These are phyloP conservation scores for Turritopsis rubra DNA, from an alignment of 30 jellyfish, hydroid and myxozoan genomes.

Conservation along the genomic window DNA sequence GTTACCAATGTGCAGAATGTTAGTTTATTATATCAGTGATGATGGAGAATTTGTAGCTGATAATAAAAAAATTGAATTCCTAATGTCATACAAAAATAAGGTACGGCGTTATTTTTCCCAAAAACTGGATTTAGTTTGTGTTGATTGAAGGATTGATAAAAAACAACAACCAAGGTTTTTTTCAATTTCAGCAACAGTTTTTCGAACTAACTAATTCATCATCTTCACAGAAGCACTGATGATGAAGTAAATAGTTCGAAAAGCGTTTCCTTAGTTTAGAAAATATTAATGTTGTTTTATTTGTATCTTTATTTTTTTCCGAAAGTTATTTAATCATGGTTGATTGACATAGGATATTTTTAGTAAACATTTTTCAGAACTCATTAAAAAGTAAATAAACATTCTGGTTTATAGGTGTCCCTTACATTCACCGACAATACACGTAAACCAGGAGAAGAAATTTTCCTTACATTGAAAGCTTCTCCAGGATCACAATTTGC, in stretches of 20 bases:
- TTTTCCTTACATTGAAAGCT: constrained; percentile 62
- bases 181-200: no score
- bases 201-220: no score
- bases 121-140: no score
- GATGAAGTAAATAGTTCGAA: no score
- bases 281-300: no score
- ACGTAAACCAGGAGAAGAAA: constrained; percentile 68
- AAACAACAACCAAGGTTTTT: no score
- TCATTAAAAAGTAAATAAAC: neutral
- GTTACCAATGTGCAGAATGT: constrained; percentile 9
- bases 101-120: neutral
- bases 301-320: no score
- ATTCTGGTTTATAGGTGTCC: constrained; percentile 47
- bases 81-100: constrained; percentile 2
- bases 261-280: no score
- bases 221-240: no score
- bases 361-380: neutral
- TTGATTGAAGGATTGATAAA: no score
- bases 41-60: constrained; percentile 25
- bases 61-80: neutral
- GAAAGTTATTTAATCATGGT: no score
- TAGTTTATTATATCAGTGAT: constrained; percentile 1
- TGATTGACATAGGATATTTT: no score
- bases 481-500: constrained; percentile 84
- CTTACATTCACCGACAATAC: constrained; percentile 46